Percentiles rank a stretch among this genome's conserved stretches.
phyloP scores from a whole-genome alignment of 2,888 invertebrate genomes.

The Dione juno region DNA sequence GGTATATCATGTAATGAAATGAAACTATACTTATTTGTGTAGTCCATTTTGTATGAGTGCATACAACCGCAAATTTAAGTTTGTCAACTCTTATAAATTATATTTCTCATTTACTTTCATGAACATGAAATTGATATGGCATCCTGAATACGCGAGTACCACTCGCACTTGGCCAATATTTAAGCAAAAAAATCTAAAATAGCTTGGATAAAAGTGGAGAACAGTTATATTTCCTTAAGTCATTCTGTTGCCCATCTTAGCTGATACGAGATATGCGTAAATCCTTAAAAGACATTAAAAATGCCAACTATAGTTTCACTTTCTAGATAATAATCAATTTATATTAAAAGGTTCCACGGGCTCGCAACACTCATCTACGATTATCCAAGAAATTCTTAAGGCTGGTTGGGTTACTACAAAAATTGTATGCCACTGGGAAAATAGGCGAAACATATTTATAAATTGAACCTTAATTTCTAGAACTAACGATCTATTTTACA shows the following conservation, averaged over 20 bases:
- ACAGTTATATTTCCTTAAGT: no score
- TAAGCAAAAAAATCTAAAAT: no score
- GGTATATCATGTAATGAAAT: no score
- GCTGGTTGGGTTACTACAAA: conserved; percentile 34
- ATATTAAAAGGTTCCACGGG: conserved; percentile 27
- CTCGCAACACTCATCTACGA: conserved; percentile 35
- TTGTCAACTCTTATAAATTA: no score
- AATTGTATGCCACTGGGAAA: conserved; percentile 29
- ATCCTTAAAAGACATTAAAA: background rate
- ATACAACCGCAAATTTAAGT: no score
- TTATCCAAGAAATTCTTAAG: conserved; percentile 36
- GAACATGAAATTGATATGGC: no score
- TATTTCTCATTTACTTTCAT: no score
- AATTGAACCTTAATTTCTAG: conserved; percentile 5
- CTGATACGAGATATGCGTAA: background rate
- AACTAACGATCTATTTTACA: conserved; percentile 8
- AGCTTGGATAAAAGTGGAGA: no score
- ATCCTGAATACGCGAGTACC: no score
- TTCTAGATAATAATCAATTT: conserved; percentile 25
- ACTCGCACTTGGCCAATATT: no score
- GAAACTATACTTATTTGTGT: no score
- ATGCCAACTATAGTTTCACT: background rate
- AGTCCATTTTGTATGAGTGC: no score
- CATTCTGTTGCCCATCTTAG: background rate
- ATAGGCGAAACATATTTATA: background rate